Base-by-base conservation (phyloP, 2,797 vertebrate species). In the Periparus ater region DNA sequence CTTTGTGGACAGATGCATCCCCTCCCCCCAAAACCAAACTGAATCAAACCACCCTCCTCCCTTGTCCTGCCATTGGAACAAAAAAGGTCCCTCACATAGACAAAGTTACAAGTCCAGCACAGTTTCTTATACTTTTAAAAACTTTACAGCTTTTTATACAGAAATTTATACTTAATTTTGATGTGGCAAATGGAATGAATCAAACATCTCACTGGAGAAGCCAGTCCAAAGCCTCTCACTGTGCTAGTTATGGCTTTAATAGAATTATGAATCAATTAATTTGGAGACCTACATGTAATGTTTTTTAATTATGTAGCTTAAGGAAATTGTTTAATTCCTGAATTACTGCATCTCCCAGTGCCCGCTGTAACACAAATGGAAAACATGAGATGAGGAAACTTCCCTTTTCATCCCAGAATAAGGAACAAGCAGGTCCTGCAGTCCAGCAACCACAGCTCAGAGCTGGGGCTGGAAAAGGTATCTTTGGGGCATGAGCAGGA, bases 351-450 rank as follows among this genome's bases (percentile, higher is more conserved):
- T 6, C 23, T 44, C 32, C 48, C 45, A 34, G 76, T 16, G 65
- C 57, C 91, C 7, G 13, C 77, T 13, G 5, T 6, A 80, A 76
- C 53, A 89, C 58, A 68, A 74, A 63, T 45, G 45, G 15, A 44
- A 88, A 54, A 36, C 21, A 36, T 19, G 36, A 81, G 57, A 36
- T 32, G 54, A 91, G 50, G 62, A 84, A 84, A 66, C 7, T 15
- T 66, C 38, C 48, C 80, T 77, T 86, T 88, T 67, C 62, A 78
- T 61, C 54, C 38, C 50, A 11, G 38, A 57, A 36, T 10, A 58
- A 71, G 40, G 73, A 71, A 34, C 57, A 44, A 36, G 89, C 80
- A 81, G 38, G 73, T 84, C 80, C 93, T 60, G 76, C 72, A 80
- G 88, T 38, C 91, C 79, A 38, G 90, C 85, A 82, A 75, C 55